These are phyloP conservation scores for Neomonachus schauinslandi DNA, from an alignment of 2,113 vertebrate genomes.

Conservation along the genomic window DNA sequence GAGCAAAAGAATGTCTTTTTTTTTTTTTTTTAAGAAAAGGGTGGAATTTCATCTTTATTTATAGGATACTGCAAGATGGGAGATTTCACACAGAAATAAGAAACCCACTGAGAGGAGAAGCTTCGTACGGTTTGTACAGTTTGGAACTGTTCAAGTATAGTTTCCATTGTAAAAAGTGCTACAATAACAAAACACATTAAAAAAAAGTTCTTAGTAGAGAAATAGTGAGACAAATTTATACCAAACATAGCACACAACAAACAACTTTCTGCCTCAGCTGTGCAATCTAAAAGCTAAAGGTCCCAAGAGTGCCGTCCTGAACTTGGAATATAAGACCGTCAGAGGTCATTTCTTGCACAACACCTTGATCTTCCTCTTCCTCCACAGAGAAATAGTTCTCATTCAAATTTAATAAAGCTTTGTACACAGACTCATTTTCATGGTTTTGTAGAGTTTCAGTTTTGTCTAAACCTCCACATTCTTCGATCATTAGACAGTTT, in stretches of 20 bases:
- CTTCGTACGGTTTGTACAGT: neutral
- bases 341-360: neutral
- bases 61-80: neutral
- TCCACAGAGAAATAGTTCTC: neutral
- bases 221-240: neutral
- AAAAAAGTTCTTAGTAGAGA: neutral
- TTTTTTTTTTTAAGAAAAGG: neutral
- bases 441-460: neutral
- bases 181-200: neutral
- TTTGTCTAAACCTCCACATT: neutral
- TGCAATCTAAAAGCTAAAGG: neutral
- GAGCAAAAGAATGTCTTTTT: neutral
- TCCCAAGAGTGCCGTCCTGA: neutral
- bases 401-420: neutral
- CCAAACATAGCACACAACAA: neutral
- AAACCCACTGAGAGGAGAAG: neutral
- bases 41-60: neutral
- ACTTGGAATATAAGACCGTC: neutral
- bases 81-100: neutral
- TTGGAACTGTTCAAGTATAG: neutral
- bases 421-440: neutral
- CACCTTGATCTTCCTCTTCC: neutral
- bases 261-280: neutral
- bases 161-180: neutral
- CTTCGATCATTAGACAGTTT: neutral